Evolutionary conservation across 2,888 invertebrate genomes (phyloP), one percentile per base, ranked within the genome.

Genomic region (Drosophila vallismaia): DNA sequence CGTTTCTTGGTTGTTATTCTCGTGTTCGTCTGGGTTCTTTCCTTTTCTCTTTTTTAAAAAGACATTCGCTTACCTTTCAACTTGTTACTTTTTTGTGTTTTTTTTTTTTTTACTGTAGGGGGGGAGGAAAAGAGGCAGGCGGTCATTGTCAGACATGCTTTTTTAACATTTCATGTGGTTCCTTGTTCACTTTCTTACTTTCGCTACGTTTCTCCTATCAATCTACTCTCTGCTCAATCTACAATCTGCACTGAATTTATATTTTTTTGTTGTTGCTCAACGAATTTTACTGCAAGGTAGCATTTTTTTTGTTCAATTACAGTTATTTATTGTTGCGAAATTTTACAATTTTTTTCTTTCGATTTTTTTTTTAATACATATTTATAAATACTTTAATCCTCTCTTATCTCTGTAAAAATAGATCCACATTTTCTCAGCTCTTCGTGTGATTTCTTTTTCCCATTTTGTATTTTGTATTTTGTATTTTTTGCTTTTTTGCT

Each of bases 341-440:
- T 77, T 78, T 80, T 82, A 76, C 72, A 85, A 64, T 81, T 75
- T 52, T 60, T 64, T 73, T 69, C 57, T 62, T 66, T 63, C 69
- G 53, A 53, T 64, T 67, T 62, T 67, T 64, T 66, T 62, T 67
- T 58, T 62, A 63, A 60, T 79, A 76, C 75, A 62, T 71, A 60
- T 70, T 73, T 75, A 86, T 86, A 88, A 79, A 86, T 77, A 84
- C 76, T 62, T 74, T 59, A 45, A 70, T 85, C 78, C 63, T 74
- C 73, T 76, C 74, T 77, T 72, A 75, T 57, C 74, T 87, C 79
- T 89, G 89, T 89, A 89, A 89, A 89, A 89, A 89, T 89, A 89
- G 87, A 89, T 87, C 73, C 86, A 86, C 72, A 75, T 71, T 75
- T 71, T 72, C 50, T 68, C 70, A 67, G 64, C 69, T 75, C 74